Percentiles rank a stretch among this genome's conserved stretches.
phyloP scores from a whole-genome alignment of 2,113 vertebrate species.

The Taxidea taxus region DNA sequence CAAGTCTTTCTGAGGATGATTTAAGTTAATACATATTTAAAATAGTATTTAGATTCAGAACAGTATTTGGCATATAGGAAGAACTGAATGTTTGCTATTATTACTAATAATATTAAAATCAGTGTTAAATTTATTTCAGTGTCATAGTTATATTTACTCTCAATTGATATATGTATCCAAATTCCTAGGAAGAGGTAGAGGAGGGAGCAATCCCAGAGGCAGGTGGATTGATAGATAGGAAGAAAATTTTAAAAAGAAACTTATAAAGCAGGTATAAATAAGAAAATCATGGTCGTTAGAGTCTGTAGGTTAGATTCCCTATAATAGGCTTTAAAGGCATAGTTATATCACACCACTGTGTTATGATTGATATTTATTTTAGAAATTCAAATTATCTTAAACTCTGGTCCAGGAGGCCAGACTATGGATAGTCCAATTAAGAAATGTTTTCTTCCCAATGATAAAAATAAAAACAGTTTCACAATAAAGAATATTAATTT shows the following conservation, averaged over 20 bases:
- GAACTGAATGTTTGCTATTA: background rate
- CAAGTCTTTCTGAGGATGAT: background rate
- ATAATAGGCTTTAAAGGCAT: background rate
- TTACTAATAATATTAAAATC: background rate
- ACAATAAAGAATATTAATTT: constrained; percentile 3
- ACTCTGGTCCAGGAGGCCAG: background rate
- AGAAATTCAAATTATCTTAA: constrained; percentile 1
- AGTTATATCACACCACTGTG: background rate
- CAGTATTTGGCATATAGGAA: background rate
- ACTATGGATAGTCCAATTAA: background rate
- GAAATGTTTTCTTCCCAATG: background rate
- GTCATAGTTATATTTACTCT: background rate
- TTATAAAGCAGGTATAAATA: background rate
- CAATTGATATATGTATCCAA: background rate
- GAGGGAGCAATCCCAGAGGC: background rate
- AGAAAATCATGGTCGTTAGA: background rate
- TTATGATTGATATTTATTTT: background rate
- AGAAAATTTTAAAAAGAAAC: background rate
- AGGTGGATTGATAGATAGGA: background rate
- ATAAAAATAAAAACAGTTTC: constrained; percentile 27
- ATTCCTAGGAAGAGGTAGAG: background rate
- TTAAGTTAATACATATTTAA: background rate
- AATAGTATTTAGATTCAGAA: background rate
- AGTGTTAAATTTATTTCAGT: background rate
- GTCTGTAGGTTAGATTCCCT: background rate